A percentile compares a stretch with the other conserved stretches of the same genome.
Conservation (phyloP, 92 coral and sea anemone genomes). For the Actinostola sp. region DNA sequence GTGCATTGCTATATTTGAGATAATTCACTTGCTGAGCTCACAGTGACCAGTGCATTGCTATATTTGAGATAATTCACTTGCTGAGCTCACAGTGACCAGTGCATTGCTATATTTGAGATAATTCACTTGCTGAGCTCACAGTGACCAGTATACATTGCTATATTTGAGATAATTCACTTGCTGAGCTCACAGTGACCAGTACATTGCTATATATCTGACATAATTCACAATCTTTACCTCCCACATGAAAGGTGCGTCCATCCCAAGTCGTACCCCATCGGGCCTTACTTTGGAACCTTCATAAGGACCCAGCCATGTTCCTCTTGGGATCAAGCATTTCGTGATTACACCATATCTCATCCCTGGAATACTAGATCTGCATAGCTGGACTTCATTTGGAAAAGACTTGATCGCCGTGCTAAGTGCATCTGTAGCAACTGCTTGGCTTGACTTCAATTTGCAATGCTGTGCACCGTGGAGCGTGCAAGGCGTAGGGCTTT, state of each 20-base stretch:
- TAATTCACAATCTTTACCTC: constrained; percentile 67
- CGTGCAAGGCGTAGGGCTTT: neutral
- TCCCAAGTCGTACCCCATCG: constrained; percentile 25
- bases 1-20: no score
- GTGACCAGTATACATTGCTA: no score
- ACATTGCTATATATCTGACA: neutral
- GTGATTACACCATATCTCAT: constrained; percentile 76
- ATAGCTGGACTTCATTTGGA: constrained; percentile 82
- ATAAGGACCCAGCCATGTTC: constrained; percentile 92
- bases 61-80: no score
- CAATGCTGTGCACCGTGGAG: neutral
- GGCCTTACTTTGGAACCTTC: constrained; percentile 61
- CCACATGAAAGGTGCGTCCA: constrained; percentile 73
- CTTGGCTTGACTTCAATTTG: neutral
- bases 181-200: no score
- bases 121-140: constrained; percentile 67
- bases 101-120: no score
- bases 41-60: no score
- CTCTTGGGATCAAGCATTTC: constrained; percentile 64
- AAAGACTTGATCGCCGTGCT: constrained; percentile 85
- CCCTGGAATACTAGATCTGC: constrained; percentile 82
- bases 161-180: neutral
- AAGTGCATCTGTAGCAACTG: neutral
- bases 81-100: no score
- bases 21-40: no score